A percentile compares a stretch with the other conserved stretches of the same genome.
phyloP scores from a whole-genome alignment of 2,888 invertebrate species.

The Caenorhabditis sp. region DNA sequence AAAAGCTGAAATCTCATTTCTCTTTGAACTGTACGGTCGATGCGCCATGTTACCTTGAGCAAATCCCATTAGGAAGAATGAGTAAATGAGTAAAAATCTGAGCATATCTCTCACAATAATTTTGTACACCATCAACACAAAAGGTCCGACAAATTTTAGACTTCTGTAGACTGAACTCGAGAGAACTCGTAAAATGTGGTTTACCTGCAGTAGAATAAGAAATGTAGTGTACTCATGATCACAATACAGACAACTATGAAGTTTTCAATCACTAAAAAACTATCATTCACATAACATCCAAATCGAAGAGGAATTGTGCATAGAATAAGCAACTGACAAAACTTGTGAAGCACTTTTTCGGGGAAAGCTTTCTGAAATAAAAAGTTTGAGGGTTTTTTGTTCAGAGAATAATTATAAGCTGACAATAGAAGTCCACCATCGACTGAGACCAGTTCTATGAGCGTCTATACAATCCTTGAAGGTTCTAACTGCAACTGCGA shows the following conservation, averaged over 20 bases:
- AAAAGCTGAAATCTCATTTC: slow-evolving; percentile 81
- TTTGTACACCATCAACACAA: slow-evolving; percentile 99
- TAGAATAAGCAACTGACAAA: slow-evolving; percentile 91
- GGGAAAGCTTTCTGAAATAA: slow-evolving; percentile 87
- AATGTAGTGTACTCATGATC: slow-evolving; percentile 69
- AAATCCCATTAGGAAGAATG: slow-evolving; percentile 96
- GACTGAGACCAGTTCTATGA: slow-evolving; percentile 62
- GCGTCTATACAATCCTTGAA: slow-evolving; percentile 66
- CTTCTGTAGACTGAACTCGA: no score
- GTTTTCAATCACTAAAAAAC: slow-evolving; percentile 67
- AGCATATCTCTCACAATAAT: slow-evolving; percentile 97
- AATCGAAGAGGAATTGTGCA: slow-evolving; percentile 89
- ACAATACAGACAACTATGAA: slow-evolving; percentile 66
- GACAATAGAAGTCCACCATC: slow-evolving; percentile 70
- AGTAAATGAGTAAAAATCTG: slow-evolving; percentile 94
- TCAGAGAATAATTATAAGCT: background rate
- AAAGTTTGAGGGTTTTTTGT: background rate
- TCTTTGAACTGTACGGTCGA: no score
- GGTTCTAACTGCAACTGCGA: slow-evolving; percentile 62
- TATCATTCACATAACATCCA: slow-evolving; percentile 59
- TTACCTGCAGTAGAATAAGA: slow-evolving; percentile 71
- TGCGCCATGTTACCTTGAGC: slow-evolving; percentile 91
- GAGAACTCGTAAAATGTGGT: background rate
- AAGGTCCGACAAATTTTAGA: slow-evolving; percentile 97
- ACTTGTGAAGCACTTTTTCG: slow-evolving; percentile 91